Base-by-base conservation (phyloP, 2,888 invertebrate species). In the Harmothoe impar region DNA sequence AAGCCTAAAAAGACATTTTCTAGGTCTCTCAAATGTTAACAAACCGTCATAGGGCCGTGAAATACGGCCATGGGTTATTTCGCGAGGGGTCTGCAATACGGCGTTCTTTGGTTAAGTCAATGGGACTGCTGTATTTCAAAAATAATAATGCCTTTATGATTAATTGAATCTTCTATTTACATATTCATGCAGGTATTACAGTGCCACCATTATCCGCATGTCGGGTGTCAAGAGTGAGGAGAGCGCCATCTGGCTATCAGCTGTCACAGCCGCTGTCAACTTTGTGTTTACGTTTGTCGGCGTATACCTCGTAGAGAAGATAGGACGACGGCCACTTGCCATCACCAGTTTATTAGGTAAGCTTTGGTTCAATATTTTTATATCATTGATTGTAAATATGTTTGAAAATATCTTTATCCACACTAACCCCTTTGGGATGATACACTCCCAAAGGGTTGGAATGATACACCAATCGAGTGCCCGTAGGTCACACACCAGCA, bases 121-220 rank as follows among this genome's bases (percentile, higher is more conserved):
- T n/a, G n/a, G n/a, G n/a, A n/a, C n/a, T n/a, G n/a, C n/a, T n/a
- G n/a, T n/a, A n/a, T n/a, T n/a, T n/a, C n/a, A n/a, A n/a, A n/a
- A n/a, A n/a, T n/a, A n/a, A n/a, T n/a, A n/a, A n/a, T n/a, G n/a
- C n/a, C n/a, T n/a, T n/a, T n/a, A n/a, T n/a, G n/a, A n/a, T n/a
- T n/a, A n/a, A n/a, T n/a, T n/a, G 43, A 43, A 43, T 43, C 43
- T 43, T 43, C 3, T 43, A 43, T 43, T 43, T 10, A 43, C 10
- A 5, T 43, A 35, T 5, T 17, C 86, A 92, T 93, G 33, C 93
- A 96, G 96, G 96, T 95, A 95, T 92, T 96, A 95, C 94, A 95
- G 95, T 89, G 95, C 95, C 29, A 95, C 95, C 52, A 95, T 96
- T 78, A 94, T 95, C 78, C 94, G 94, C 51, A 95, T 95, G 95